Conservation (phyloP, 2,797 vertebrate genomes). For the Melanitta fusca region DNA sequence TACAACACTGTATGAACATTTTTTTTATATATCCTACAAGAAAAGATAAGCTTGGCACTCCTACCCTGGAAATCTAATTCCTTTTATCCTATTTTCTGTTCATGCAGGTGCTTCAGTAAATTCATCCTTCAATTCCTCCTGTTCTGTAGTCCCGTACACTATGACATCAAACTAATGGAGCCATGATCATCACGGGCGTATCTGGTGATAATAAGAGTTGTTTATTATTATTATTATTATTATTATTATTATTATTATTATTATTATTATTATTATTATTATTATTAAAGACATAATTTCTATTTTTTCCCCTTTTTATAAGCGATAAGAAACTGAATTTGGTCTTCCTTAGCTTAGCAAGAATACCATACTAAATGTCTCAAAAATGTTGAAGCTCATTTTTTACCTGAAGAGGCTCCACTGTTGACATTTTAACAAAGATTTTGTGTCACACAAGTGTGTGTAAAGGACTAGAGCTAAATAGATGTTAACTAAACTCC, state of each 20-base stretch:
- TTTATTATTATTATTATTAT: not conserved
- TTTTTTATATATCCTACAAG: not conserved
- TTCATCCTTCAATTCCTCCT: not conserved
- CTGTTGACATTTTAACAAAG: not conserved
- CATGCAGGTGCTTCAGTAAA: not conserved
- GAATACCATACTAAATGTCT: not conserved
- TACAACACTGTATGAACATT: not conserved
- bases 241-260: not conserved
- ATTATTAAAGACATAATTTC: not conserved
- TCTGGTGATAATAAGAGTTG: not conserved
- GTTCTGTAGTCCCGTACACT: not conserved
- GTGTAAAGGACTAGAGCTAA: not conserved
- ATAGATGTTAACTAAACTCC: not conserved
- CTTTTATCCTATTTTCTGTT: not conserved
- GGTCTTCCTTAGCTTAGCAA: not conserved
- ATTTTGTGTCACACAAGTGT: not conserved
- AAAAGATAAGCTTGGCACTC: not conserved
- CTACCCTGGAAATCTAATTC: not conserved
- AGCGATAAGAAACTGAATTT: not conserved
- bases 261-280: not conserved
- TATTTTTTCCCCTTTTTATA: not conserved
- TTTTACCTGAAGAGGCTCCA: not conserved
- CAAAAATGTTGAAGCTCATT: not conserved
- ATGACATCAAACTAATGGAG: not conserved
- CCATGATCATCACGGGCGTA: fast-evolving